These are phyloP conservation scores for Astyanax mexicanus DNA, from an alignment of 2,797 vertebrate species.

Conservation along the genomic window DNA sequence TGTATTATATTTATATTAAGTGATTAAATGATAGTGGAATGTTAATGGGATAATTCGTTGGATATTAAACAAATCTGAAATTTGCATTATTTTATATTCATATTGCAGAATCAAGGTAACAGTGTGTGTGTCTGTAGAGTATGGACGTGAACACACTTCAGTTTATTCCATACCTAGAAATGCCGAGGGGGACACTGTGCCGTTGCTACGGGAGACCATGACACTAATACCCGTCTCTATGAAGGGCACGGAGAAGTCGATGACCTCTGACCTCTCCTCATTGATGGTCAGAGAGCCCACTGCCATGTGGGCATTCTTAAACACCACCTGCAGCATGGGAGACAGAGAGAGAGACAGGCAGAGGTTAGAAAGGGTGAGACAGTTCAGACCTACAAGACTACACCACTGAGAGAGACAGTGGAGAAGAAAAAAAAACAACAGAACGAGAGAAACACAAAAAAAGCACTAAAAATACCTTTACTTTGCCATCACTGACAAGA, in stretches of 20 bases:
- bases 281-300: constrained; percentile 98
- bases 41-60: too few species aligned
- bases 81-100: too few species aligned
- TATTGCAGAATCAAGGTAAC: not conserved
- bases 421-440: not conserved
- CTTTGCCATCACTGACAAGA: not conserved
- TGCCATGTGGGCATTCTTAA: constrained; percentile 97
- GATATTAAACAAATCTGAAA: too few species aligned
- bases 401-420: not conserved
- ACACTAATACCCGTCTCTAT: constrained; percentile 98
- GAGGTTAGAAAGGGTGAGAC: not conserved
- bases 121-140: constrained; percentile 1
- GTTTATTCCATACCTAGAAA: constrained; percentile 87
- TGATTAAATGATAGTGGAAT: not conserved
- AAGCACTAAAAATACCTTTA: too few species aligned
- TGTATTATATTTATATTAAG: too few species aligned
- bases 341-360: not conserved
- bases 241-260: constrained; percentile 98
- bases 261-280: constrained; percentile 95
- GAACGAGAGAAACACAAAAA: not conserved
- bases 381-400: not conserved
- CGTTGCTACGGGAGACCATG: constrained; percentile 99
- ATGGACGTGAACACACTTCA: constrained; percentile 38
- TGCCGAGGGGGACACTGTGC: constrained; percentile 97
- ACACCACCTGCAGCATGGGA: constrained; percentile 82